Conservation (phyloP, 2,797 vertebrate species). For the Cephalopachus bancanus region DNA sequence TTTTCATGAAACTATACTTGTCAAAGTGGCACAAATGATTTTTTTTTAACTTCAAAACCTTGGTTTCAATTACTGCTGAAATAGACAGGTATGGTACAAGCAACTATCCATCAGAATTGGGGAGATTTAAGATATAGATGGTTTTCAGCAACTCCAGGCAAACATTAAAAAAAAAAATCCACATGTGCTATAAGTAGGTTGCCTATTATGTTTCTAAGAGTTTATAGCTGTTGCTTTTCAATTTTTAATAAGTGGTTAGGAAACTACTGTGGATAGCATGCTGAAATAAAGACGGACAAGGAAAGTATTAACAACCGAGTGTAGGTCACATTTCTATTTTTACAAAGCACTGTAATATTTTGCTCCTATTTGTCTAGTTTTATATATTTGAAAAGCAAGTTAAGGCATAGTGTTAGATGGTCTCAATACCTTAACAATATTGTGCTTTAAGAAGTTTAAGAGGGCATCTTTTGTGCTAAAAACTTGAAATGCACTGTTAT, state of each 20-base stretch:
- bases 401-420: not conserved
- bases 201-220: slow-evolving; percentile 62
- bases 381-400: slow-evolving; percentile 44
- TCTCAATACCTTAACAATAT: slow-evolving; percentile 52
- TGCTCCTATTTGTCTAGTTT: not conserved
- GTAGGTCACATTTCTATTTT: slow-evolving; percentile 54
- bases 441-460: not conserved
- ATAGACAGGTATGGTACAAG: not conserved
- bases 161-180: slow-evolving; percentile 52
- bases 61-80: slow-evolving; percentile 64
- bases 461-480: slow-evolving; percentile 24
- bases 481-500: not conserved
- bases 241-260: slow-evolving; percentile 81
- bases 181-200: slow-evolving; percentile 25
- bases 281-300: slow-evolving; percentile 54
- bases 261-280: slow-evolving; percentile 40
- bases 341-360: not conserved
- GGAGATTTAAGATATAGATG: slow-evolving; percentile 9
- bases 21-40: not conserved
- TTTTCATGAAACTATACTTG: slow-evolving; percentile 52
- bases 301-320: not conserved
- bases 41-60: slow-evolving; percentile 48
- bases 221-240: slow-evolving; percentile 74
- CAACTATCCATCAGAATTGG: not conserved
- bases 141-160: slow-evolving; percentile 35